phyloP scores from a whole-genome alignment of 2,797 vertebrate species.

The Malurus splendens region DNA sequence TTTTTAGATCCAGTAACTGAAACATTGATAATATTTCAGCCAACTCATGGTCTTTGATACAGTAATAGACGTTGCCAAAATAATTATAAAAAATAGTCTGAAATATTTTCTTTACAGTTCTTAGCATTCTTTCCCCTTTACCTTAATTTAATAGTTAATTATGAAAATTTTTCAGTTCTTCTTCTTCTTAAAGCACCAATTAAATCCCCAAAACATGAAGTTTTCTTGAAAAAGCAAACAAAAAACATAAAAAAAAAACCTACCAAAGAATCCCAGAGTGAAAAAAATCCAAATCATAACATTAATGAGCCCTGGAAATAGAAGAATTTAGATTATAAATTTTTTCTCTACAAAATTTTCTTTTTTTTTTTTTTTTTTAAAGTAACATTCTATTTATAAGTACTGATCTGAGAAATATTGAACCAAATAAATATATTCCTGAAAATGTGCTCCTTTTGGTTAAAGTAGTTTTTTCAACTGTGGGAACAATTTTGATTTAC shows the following conservation, averaged over 20 bases:
- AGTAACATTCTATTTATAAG: background rate
- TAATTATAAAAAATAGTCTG: background rate
- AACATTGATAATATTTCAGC: background rate
- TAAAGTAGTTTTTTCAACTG: background rate
- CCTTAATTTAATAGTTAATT: background rate
- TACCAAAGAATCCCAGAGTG: fast-evolving
- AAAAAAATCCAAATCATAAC: background rate
- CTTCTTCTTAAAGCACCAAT: background rate
- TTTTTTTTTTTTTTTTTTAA: background rate
- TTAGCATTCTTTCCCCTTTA: background rate
- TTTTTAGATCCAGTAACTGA: background rate
- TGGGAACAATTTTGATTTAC: background rate
- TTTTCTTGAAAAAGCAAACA: background rate
- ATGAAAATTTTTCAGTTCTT: background rate
- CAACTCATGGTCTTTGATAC: background rate
- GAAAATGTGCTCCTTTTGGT: background rate
- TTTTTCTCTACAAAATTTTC: background rate
- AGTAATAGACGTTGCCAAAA: background rate
- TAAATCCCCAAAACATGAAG: background rate
- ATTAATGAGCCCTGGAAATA: fast-evolving
- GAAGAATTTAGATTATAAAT: background rate
- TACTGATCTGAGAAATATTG: background rate
- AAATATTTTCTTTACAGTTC: background rate
- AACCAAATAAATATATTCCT: background rate
- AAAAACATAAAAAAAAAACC: background rate